These are phyloP conservation scores for Trissoscelio sp. DNA, from an alignment of 2,888 invertebrate species.

Conservation along the genomic window DNA sequence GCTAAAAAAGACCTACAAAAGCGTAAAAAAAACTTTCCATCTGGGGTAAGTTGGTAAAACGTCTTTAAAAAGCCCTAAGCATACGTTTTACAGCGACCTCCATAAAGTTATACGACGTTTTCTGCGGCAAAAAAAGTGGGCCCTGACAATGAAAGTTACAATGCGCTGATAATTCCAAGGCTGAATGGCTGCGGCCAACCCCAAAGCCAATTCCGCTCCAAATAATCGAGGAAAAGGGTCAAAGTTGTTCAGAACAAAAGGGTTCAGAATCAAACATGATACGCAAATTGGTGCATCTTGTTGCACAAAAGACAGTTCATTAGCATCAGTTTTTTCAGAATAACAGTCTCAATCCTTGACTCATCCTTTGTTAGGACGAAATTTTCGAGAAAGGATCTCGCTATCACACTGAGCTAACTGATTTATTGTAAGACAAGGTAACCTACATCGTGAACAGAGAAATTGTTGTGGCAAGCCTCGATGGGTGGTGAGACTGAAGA, in stretches of 20 bases:
- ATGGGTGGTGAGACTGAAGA: slow-evolving; percentile 76
- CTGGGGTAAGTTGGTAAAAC: too few relatives aligned
- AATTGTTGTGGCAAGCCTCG: slow-evolving; percentile 83
- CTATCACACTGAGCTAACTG: slow-evolving; percentile 69
- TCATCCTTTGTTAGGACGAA: slow-evolving; percentile 11
- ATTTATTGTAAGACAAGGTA: slow-evolving; percentile 82
- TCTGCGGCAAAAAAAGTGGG: too few relatives aligned
- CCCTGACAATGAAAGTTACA: too few relatives aligned
- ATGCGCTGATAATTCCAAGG: too few relatives aligned
- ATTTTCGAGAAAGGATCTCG: slow-evolving; percentile 7
- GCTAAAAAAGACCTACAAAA: too few relatives aligned
- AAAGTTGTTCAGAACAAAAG: slow-evolving; percentile 40
- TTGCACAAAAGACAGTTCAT: slow-evolving; percentile 34
- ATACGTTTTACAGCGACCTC: too few relatives aligned
- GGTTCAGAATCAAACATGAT: slow-evolving; percentile 43
- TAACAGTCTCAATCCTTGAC: slow-evolving; percentile 34
- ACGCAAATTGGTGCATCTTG: slow-evolving; percentile 48
- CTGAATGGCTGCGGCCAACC: too few relatives aligned
- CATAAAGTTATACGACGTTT: too few relatives aligned
- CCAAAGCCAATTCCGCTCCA: slow-evolving; percentile 36
- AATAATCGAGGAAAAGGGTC: slow-evolving; percentile 42
- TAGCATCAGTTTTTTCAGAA: slow-evolving; percentile 2
- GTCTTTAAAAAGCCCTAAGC: too few relatives aligned
- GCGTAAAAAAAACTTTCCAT: too few relatives aligned
- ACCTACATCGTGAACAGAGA: slow-evolving; percentile 83